Conservation (phyloP, 1,140 invertebrate species). For the Elysia chlorotica region DNA sequence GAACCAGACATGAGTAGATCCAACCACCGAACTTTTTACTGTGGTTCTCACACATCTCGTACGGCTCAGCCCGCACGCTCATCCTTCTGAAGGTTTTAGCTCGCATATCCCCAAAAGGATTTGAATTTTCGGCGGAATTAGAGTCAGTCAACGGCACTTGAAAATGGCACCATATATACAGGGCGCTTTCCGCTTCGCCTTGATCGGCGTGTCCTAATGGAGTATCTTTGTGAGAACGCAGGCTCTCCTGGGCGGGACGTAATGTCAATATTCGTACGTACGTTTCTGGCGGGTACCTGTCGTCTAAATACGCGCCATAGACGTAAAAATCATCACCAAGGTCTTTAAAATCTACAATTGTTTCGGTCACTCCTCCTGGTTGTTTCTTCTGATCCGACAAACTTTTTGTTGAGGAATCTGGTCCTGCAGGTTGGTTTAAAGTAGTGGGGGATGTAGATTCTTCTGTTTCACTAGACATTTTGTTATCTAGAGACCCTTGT, state of each 20-base stretch:
- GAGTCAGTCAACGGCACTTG: too few species aligned
- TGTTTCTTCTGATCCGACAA: too few species aligned
- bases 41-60: conserved; percentile 60
- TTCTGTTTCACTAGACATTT: too few species aligned
- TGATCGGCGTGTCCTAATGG: not conserved
- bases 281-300: conserved; percentile 17
- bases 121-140: too few species aligned
- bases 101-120: too few species aligned
- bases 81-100: not conserved
- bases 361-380: too few species aligned
- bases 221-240: conserved; percentile 17
- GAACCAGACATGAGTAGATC: conserved; percentile 49
- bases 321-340: conserved; percentile 36
- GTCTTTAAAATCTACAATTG: too few species aligned
- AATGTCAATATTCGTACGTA: conserved; percentile 33
- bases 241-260: conserved; percentile 12
- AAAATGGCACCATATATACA: too few species aligned
- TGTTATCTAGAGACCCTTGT: too few species aligned
- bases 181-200: not conserved
- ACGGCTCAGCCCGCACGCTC: conserved; percentile 28
- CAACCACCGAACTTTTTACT: conserved; percentile 49
- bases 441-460: too few species aligned
- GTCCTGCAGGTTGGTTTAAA: too few species aligned
- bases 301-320: conserved; percentile 40
- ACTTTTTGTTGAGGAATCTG: too few species aligned